Evolutionary conservation across 2,113 vertebrate species (phyloP), one percentile per base, ranked within the genome.

Genomic region (Passer montanus): DNA sequence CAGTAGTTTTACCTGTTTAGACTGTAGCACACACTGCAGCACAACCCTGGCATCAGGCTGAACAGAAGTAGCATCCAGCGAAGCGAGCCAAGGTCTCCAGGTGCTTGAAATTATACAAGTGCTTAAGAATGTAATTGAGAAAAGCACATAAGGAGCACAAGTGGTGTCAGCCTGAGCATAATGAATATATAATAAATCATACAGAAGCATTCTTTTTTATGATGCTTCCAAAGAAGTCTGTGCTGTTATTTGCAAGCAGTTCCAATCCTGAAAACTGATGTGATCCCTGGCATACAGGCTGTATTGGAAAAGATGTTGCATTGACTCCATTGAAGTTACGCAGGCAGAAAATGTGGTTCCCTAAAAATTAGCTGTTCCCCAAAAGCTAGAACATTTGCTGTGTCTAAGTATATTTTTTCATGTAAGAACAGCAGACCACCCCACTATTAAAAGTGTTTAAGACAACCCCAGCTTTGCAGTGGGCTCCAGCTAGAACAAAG

Each of bases 251-350:
- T 86, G 30, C 55, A 84, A 67, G 55, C 14, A 70, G 37, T 55
- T 77, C 27, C 35, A 88, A 12, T 43, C 43, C 33, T 70, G 21
- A 20, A 31, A 37, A 77, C 41, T 43, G 41, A 84, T 87, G 49
- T 0, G 0, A 47, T 27, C 15, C 11, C 46, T 37, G 30, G 10
- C 31, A 72, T 20, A 5, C 11, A 23, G 35, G 30, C 5, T 58
- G 70, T 77, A 13, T 73, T 66, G 53, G 56, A 66, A 52, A 56
- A 53, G 44, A 13, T 31, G n/a, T 56, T 87, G 52, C 53, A 37
- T 11, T 72, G 16, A 28, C 41, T 84, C 28, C n/a, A 27, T 52
- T 18, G 56, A 87, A 72, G 52, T 72, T 87, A 39, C 3, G 9
- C 49, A 69, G 43, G 41, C 43, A 95, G 72, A 94, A 94, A 53